Conservation (phyloP, 2,797 vertebrate species). For the Oceanodroma leucorhoa region DNA sequence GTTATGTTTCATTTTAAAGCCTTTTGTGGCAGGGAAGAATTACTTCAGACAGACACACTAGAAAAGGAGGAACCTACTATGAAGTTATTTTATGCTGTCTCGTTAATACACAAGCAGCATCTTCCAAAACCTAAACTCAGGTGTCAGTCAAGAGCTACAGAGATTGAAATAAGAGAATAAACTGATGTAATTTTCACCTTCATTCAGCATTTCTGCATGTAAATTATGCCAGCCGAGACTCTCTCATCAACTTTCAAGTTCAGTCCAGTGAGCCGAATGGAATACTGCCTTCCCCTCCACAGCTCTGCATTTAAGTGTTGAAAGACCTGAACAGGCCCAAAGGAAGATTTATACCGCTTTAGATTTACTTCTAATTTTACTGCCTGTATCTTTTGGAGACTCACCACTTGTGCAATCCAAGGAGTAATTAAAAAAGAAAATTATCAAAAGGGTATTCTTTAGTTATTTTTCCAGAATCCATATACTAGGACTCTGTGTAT, state of each 20-base stretch:
- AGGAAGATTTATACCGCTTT: not conserved
- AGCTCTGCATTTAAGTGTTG: not conserved
- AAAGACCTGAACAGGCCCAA: not conserved
- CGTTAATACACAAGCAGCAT: not conserved
- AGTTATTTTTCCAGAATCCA: not conserved
- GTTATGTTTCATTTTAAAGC: not conserved
- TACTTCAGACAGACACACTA: not conserved
- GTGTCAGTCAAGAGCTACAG: not conserved
- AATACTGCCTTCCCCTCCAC: not conserved
- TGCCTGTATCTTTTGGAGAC: not conserved
- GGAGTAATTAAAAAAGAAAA: not conserved
- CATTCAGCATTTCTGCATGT: not conserved
- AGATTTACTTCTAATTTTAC: not conserved
- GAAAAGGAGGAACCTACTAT: not conserved
- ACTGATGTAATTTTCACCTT: not conserved
- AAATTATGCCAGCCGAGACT: not conserved
- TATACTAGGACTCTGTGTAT: not conserved
- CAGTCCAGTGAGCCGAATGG: not conserved
- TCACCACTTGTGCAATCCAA: not conserved
- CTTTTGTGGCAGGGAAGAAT: not conserved
- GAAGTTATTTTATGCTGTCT: not conserved
- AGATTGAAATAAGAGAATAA: not conserved
- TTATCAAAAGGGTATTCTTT: not conserved
- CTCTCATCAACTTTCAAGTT: not conserved
- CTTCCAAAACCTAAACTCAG: not conserved